These are phyloP conservation scores for Meriones psammophilus DNA, from an alignment of 2,797 vertebrate genomes.

Conservation along the genomic window DNA sequence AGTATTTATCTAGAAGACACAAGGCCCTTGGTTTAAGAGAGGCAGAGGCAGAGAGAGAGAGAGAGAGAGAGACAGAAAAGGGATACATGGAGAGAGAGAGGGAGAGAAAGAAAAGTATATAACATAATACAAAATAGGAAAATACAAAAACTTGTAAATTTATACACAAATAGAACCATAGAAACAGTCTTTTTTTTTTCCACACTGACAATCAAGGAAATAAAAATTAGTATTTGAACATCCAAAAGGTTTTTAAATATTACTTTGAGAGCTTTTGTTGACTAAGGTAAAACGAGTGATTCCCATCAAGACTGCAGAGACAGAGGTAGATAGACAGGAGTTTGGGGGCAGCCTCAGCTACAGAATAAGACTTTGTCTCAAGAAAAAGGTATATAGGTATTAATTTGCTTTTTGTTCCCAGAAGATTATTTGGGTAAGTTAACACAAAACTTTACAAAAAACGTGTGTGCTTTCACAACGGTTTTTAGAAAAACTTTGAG, in stretches of 20 bases:
- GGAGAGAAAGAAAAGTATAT: neutral
- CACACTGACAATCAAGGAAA: neutral
- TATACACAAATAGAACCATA: neutral
- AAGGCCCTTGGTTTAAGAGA: neutral
- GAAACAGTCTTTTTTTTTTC: neutral
- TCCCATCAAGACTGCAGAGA: neutral
- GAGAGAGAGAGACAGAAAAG: no score
- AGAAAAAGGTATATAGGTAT: neutral
- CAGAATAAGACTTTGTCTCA: neutral
- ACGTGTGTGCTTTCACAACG: neutral
- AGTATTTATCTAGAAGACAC: no score
- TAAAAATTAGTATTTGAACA: slow-evolving; percentile 27
- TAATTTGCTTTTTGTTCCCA: slow-evolving; percentile 31
- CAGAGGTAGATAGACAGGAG: neutral
- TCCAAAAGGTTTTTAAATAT: neutral
- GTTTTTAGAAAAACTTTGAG: slow-evolving; percentile 57
- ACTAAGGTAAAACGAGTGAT: neutral
- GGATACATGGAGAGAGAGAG: neutral
- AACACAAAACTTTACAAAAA: neutral
- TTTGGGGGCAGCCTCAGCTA: neutral
- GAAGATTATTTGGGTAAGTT: neutral
- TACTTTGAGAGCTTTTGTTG: neutral
- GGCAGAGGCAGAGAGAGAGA: neutral
- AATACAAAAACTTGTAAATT: neutral
- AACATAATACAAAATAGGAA: neutral